Evolutionary conservation across 2,797 vertebrate species (phyloP).

Genomic region (Botia kubotai): DNA sequence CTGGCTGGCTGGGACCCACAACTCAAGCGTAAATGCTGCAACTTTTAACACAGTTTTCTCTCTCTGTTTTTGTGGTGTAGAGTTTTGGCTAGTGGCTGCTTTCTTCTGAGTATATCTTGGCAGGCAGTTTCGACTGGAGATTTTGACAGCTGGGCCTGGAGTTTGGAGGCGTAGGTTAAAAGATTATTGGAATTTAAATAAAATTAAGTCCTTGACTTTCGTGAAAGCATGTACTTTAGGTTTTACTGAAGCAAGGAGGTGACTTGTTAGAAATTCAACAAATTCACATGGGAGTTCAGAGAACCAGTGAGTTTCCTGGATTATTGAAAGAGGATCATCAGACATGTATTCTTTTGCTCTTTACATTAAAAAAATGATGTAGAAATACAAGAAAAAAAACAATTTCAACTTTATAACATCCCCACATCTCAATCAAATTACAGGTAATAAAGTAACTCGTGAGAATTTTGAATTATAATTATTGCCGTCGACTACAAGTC

Average conservation of each 20-base stretch:
- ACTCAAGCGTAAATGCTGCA: slow-evolving; percentile 17
- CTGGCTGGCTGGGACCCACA: neutral
- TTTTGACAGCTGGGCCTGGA: slow-evolving; percentile 36
- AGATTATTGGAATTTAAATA: slow-evolving; percentile 25
- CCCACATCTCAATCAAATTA: neutral
- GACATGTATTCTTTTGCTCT: neutral
- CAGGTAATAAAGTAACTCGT: neutral
- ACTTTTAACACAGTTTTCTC: slow-evolving; percentile 62
- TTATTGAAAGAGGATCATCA: neutral
- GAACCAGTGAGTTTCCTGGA: neutral
- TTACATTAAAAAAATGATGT: neutral
- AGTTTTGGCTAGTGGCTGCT: slow-evolving; percentile 31
- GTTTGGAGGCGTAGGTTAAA: slow-evolving; percentile 17
- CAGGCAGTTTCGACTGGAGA: slow-evolving; percentile 11
- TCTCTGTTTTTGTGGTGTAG: slow-evolving; percentile 41
- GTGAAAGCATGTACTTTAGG: slow-evolving; percentile 55
- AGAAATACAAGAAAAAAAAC: neutral
- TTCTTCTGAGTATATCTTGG: slow-evolving; percentile 37
- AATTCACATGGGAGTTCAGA: neutral
- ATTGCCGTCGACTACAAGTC: neutral
- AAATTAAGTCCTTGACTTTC: slow-evolving; percentile 42
- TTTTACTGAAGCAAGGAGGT: neutral
- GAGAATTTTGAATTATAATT: neutral
- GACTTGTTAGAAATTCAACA: slow-evolving; percentile 10
- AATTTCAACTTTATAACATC: neutral